Conservation (phyloP, 2,888 invertebrate species). For the Epinotia demarniana region DNA sequence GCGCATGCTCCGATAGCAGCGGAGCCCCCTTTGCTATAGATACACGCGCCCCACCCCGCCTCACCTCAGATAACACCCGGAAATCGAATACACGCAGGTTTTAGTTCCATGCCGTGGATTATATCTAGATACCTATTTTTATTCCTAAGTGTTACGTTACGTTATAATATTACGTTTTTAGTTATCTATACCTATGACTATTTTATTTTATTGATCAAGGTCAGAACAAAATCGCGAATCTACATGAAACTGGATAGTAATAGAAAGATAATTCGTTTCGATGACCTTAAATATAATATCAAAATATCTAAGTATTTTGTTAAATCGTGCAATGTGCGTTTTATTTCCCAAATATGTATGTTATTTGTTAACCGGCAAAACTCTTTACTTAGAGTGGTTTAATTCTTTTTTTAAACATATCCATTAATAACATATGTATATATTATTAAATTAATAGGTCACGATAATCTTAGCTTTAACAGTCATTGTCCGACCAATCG, state of each 20-base stretch:
- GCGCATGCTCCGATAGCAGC: too few species aligned
- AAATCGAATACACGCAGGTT: too few species aligned
- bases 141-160: too few species aligned
- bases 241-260: conserved; percentile 14
- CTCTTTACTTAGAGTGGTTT: not conserved
- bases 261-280: conserved; percentile 57
- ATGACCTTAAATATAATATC: conserved; percentile 56
- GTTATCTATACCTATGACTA: not conserved
- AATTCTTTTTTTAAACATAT: not conserved
- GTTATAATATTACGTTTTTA: not conserved
- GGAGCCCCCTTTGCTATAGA: too few species aligned
- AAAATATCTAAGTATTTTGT: conserved; percentile 47
- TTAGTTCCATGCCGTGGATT: too few species aligned
- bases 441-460: not conserved
- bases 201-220: conserved; percentile 2
- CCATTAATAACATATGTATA: not conserved
- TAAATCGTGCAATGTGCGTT: conserved; percentile 61
- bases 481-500: not conserved
- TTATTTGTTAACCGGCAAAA: conserved; percentile 17
- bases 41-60: too few species aligned
- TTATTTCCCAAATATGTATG: conserved; percentile 61
- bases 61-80: too few species aligned
- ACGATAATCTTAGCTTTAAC: not conserved
- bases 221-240: not conserved
- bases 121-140: too few species aligned